Base-by-base conservation (phyloP, 2,888 invertebrate species). In the Eurois occulta region DNA sequence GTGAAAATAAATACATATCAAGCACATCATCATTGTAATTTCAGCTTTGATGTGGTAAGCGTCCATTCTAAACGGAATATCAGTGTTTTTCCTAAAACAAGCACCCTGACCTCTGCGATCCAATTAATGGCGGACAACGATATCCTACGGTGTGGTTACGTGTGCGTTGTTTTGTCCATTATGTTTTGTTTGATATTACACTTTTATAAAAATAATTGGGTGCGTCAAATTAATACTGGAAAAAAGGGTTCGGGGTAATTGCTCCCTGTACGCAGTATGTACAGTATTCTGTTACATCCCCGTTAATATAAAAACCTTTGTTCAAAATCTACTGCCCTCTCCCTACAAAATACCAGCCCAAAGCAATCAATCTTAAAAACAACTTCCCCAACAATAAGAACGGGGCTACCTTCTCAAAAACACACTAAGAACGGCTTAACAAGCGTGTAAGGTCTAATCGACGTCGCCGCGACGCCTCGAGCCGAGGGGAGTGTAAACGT, bases 381-480 rank as follows among this genome's bases (percentile, higher is more conserved):
- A 81, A 69, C 60, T 28, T 38, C n/a, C 2, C 11, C 48, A 52
- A 77, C 71, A 77, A 85, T 81, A 67, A 52, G 52, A 77, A 55
- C 6, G n/a, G 6, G 41, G 58, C n/a, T 35, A 70, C 58, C 58
- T 55, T 69, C 75, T 78, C 64, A 43, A 72, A 71, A 85, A 77
- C 82, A 82, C 75, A 83, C 77, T 85, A 60, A 74, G 82, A 75
- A 77, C 69, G 77, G 72, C 83, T 84, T 84, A 84, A 82, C 84
- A 86, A 62, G 52, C 83, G 72, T 86, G 84, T 82, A 75, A 84
- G 77, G 78, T 78, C 78, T 84, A 84, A 84, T 84, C 86, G 84
- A 75, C 75, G 72, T 75, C 72, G 67, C 64, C 65, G 68, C 68
- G 67, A 65, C 65, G 65, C 41, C 65, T 65, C 65, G 65, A 41